phyloP scores from a whole-genome alignment of 2,797 vertebrate genomes.

The Pseudochirops cupreus region DNA sequence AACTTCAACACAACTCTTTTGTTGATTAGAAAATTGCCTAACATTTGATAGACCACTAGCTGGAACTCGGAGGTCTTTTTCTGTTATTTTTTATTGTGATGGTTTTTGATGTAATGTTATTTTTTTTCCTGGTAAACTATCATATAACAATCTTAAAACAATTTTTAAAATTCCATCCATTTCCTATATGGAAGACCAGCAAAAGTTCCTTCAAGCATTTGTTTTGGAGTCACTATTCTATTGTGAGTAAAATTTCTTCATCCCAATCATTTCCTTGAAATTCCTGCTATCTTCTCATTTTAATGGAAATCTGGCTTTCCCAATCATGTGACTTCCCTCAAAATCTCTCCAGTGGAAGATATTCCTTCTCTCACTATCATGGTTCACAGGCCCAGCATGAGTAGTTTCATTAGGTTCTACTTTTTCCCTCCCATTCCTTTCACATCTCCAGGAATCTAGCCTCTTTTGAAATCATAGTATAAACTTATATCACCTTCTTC shows the following conservation, averaged over 20 bases:
- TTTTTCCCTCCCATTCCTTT: background rate
- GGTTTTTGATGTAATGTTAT: background rate
- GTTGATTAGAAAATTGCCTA: constrained; percentile 1
- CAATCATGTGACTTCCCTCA: background rate
- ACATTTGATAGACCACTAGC: constrained; percentile 20
- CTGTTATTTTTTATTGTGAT: background rate
- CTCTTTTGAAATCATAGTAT: background rate
- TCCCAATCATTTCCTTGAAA: background rate
- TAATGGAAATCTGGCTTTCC: background rate
- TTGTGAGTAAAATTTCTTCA: background rate
- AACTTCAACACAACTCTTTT: constrained; percentile 8
- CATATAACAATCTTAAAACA: background rate
- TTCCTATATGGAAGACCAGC: background rate
- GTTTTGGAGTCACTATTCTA: background rate
- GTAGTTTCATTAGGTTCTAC: background rate
- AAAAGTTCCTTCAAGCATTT: background rate
- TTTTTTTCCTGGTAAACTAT: background rate
- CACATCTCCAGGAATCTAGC: background rate
- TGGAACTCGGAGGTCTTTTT: background rate
- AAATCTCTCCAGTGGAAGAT: background rate
- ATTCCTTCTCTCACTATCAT: background rate
- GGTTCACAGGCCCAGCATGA: background rate
- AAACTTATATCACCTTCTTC: background rate
- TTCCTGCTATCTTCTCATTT: background rate
- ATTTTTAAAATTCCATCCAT: background rate